These are phyloP conservation scores for Buceros bicornis DNA, from an alignment of 2,797 vertebrate genomes.

Conservation along the genomic window DNA sequence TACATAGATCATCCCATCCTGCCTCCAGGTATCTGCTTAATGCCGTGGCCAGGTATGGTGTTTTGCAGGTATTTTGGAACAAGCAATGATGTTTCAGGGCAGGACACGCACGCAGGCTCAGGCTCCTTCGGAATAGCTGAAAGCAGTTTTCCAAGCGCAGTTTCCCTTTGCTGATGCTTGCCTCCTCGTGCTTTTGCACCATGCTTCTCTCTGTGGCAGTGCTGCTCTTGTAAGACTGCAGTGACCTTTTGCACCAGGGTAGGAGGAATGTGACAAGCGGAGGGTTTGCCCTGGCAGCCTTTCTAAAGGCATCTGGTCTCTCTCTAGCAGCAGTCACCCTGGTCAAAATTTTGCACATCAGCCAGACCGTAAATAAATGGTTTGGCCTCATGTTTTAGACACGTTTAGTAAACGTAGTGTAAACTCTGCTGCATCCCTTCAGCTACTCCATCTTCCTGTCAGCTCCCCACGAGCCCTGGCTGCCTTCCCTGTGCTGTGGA, in stretches of 20 bases:
- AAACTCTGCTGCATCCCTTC: not conserved
- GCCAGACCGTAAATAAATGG: not conserved
- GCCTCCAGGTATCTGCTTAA: not conserved
- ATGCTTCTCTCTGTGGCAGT: accelerated
- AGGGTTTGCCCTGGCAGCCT: not conserved
- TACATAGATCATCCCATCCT: not conserved
- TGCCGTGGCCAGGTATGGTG: not conserved
- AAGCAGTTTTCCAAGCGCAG: accelerated
- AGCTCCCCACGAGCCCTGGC: accelerated
- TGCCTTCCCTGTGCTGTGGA: not conserved
- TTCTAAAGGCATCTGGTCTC: not conserved
- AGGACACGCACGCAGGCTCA: accelerated
- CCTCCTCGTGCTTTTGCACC: accelerated
- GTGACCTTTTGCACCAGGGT: accelerated
- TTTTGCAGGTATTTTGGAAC: not conserved
- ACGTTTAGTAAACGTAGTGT: not conserved
- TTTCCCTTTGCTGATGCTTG: not conserved
- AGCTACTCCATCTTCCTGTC: not conserved
- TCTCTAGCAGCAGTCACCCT: not conserved
- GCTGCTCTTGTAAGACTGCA: not conserved
- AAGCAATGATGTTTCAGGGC: not conserved
- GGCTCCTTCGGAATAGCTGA: not conserved
- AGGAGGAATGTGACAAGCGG: not conserved
- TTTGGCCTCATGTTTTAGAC: not conserved
- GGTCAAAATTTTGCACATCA: not conserved